These are phyloP conservation scores for Arothron firmamentum DNA, from an alignment of 2,113 vertebrate genomes.

Conservation along the genomic window DNA sequence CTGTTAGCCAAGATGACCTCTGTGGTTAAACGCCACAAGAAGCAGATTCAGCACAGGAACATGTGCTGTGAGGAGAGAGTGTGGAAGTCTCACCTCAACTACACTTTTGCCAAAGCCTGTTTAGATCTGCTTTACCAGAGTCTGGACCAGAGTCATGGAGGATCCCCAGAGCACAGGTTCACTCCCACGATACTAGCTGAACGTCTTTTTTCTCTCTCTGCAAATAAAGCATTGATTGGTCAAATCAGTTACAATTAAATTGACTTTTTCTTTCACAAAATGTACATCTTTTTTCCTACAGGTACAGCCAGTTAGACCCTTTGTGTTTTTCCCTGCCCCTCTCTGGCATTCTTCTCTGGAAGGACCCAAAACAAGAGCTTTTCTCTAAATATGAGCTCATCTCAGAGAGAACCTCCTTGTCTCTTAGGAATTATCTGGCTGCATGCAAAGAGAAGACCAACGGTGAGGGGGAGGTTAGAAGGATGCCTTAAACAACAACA, in stretches of 20 bases:
- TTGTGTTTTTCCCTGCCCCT: constrained; percentile 81
- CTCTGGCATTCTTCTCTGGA: constrained; percentile 79
- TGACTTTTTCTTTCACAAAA: not conserved
- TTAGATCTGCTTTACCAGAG: constrained; percentile 72
- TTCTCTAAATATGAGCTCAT: constrained; percentile 8
- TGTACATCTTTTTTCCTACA: constrained; percentile 45
- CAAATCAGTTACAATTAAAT: not conserved
- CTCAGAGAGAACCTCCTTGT: constrained; percentile 2
- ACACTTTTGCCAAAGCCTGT: constrained; percentile 76
- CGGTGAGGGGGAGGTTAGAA: constrained; percentile 37
- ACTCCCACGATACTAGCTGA: not conserved
- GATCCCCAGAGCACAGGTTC: constrained; percentile 53
- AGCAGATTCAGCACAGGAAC: constrained; percentile 67
- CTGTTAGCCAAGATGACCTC: constrained; percentile 66
- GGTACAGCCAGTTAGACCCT: constrained; percentile 80
- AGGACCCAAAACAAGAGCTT: constrained; percentile 23
- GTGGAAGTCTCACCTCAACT: constrained; percentile 84
- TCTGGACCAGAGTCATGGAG: constrained; percentile 57
- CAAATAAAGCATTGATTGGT: not conserved
- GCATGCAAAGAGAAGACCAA: constrained; percentile 9
- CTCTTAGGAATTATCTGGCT: not conserved
- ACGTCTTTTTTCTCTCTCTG: not conserved
- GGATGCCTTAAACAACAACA: not conserved
- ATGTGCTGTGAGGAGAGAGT: constrained; percentile 78
- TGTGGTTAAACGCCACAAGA: constrained; percentile 57